Base-by-base conservation (phyloP, 2,113 vertebrate species). In the Accipiter virgatus region DNA sequence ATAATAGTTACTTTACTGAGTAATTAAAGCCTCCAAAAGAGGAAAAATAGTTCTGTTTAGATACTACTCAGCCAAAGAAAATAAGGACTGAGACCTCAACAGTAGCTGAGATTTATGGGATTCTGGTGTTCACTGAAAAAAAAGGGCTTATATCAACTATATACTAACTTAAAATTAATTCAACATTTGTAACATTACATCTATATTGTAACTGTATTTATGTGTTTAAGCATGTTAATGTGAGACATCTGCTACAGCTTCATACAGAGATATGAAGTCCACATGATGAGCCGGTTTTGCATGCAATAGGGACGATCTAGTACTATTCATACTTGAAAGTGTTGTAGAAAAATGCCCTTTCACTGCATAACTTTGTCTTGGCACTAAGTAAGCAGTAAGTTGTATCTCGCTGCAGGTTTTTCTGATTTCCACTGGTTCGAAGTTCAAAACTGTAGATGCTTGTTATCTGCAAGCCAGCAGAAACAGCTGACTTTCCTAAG, bases 1-100 rank as follows among this genome's bases (percentile, higher is more conserved):
- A 82, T 92, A 95, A 79, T 66, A 77, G 40, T 94, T 96, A 94
- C 78, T 93, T 96, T 93, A 68, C 56, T 81, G 92, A 93, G 86
- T 86, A 81, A 81, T 82, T 91, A 80, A 94, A 94, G 61, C 86
- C 78, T 13, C 22, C 59, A 81, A 84, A 95, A 78, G 80, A 63
- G 56, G 21, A 19, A 95, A 94, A 88, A 86, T 85, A 91, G 61
- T 88, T 95, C 84, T 95, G 68, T 73, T 81, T 91, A 86, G 74
- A 34, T 77, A 48, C 67, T 59, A 56, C 8, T 3, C 31, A 71
- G 83, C 47, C 68, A 95, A 86, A 71, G 56, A 94, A 91, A 95
- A 90, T 86, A 91, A 87, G 18, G 45, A 89, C 50, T 4, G 16
- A 42, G 70, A 83, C 38, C 84, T 90, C 61, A 96, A 58, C 71